Conservation (phyloP, 2,888 invertebrate genomes). For the Aricia artaxerxes region DNA sequence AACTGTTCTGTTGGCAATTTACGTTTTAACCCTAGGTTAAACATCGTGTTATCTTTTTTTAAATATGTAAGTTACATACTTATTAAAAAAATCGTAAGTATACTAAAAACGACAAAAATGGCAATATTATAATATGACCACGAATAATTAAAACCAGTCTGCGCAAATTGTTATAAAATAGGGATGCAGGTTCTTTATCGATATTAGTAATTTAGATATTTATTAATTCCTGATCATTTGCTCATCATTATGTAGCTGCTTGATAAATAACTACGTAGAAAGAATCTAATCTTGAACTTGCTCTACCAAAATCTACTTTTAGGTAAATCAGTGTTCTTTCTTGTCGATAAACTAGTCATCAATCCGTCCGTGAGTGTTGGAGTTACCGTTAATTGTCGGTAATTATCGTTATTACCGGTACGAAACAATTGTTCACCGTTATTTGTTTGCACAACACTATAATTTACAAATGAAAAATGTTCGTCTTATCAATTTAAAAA, state of each 20-base stretch:
- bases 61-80: too few relatives aligned
- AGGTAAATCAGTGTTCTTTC: neutral
- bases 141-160: too few relatives aligned
- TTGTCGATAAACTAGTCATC: constrained; percentile 5
- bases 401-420: constrained; percentile 16
- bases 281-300: neutral
- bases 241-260: neutral
- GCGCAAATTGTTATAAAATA: too few relatives aligned
- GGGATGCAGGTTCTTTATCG: too few relatives aligned
- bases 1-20: too few relatives aligned
- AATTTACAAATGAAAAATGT: constrained; percentile 16
- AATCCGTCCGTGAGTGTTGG: constrained; percentile 1
- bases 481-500: constrained; percentile 26
- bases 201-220: too few relatives aligned
- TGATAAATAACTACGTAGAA: neutral
- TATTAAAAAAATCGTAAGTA: too few relatives aligned
- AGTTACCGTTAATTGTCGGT: neutral
- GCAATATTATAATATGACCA: too few relatives aligned
- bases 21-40: too few relatives aligned
- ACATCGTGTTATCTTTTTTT: too few relatives aligned
- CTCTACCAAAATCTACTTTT: neutral
- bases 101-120: too few relatives aligned
- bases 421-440: neutral
- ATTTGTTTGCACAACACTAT: neutral
- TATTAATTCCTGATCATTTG: too few relatives aligned